Evolutionary conservation across 2,888 invertebrate genomes (phyloP).

Genomic region (Sinotaia quadrata): DNA sequence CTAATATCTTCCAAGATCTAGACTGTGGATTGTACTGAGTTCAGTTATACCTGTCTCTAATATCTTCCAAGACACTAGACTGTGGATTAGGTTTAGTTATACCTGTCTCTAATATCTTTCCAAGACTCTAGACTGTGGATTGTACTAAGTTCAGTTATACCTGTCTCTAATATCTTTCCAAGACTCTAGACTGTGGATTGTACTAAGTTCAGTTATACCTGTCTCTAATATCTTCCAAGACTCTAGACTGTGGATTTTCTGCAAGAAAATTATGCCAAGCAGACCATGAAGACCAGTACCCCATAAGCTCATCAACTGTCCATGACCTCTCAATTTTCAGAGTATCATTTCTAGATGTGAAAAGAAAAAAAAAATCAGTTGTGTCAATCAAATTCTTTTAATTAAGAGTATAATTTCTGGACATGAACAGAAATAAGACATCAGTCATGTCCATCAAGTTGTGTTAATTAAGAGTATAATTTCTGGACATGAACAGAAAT

Average conservation of each 20-base stretch:
- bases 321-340: slow-evolving; percentile 30
- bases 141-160: no score
- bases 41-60: no score
- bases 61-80: no score
- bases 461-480: no score
- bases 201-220: slow-evolving; percentile 10
- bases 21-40: slow-evolving; percentile 7
- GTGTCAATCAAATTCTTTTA: no score
- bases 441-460: no score
- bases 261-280: slow-evolving; percentile 46
- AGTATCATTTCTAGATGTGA: slow-evolving; percentile 29
- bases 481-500: no score
- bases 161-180: slow-evolving; percentile 18
- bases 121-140: no score
- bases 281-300: slow-evolving; percentile 58
- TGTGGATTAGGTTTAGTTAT: no score
- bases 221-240: slow-evolving; percentile 16
- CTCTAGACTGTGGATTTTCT: slow-evolving; percentile 36
- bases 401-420: no score
- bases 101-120: no score
- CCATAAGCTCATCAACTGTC: slow-evolving; percentile 49
- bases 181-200: slow-evolving; percentile 19
- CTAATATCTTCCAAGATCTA: slow-evolving; percentile 22
- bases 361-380: background rate
- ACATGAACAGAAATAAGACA: no score